Evolutionary conservation across 2,888 invertebrate species (phyloP).

Genomic region (Cerceris ruficornis): DNA sequence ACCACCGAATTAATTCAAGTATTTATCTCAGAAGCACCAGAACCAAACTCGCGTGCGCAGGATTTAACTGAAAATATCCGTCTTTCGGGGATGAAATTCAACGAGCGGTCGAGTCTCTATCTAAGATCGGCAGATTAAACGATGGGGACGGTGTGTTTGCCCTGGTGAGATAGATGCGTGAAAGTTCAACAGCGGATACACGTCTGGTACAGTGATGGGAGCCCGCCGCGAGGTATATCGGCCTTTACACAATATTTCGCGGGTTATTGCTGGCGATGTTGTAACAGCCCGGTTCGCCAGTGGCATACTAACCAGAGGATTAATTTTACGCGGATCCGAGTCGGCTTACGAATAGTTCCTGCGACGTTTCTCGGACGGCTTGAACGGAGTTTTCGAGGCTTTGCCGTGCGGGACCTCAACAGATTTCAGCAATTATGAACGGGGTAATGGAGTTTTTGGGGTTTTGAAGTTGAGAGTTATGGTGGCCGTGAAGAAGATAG

Average conservation of each 20-base stretch:
- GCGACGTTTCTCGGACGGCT: slow-evolving; percentile 37
- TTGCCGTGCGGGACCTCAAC: slow-evolving; percentile 22
- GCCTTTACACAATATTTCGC: slow-evolving; percentile 65
- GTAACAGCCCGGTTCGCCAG: slow-evolving; percentile 60
- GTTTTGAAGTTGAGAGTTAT: not conserved
- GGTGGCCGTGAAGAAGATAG: no score
- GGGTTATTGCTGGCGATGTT: slow-evolving; percentile 62
- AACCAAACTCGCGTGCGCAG: not conserved
- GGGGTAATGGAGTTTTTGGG: not conserved
- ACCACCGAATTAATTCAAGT: no score
- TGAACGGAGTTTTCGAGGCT: slow-evolving; percentile 4
- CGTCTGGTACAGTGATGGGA: slow-evolving; percentile 42
- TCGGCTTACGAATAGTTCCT: slow-evolving; percentile 38
- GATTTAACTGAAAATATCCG: slow-evolving; percentile 27
- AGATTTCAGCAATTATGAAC: slow-evolving; percentile 24
- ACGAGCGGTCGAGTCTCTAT: slow-evolving; percentile 59
- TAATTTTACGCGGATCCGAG: slow-evolving; percentile 58
- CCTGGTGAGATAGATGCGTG: slow-evolving; percentile 47
- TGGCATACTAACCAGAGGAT: slow-evolving; percentile 71
- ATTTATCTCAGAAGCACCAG: no score
- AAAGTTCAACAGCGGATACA: slow-evolving; percentile 62
- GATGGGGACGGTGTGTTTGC: slow-evolving; percentile 61
- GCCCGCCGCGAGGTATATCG: slow-evolving; percentile 49
- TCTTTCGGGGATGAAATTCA: slow-evolving; percentile 28
- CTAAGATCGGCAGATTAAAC: slow-evolving; percentile 72